phyloP scores from a whole-genome alignment of 2,888 invertebrate genomes.

The Dinocampus coccinellae region DNA sequence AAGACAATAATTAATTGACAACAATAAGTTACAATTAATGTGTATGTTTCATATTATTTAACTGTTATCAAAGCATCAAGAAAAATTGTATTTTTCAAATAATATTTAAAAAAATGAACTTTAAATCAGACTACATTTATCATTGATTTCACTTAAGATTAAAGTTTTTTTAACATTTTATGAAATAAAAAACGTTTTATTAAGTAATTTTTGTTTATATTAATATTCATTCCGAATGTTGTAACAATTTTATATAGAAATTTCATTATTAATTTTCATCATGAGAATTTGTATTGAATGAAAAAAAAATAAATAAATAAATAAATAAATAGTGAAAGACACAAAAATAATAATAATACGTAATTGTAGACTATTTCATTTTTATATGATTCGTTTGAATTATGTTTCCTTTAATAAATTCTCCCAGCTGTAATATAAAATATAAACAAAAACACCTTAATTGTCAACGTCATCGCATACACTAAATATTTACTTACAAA shows the following conservation, averaged over 20 bases:
- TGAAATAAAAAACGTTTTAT: background rate
- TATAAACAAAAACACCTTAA: background rate
- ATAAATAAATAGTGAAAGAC: background rate
- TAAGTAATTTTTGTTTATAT: background rate
- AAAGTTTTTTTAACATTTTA: background rate
- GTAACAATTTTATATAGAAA: background rate
- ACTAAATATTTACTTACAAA: too few relatives aligned
- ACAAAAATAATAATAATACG: background rate
- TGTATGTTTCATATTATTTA: background rate
- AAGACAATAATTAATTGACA: background rate
- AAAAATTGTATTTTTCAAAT: background rate
- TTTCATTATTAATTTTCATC: conserved; percentile 26
- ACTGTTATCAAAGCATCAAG: background rate
- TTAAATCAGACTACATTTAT: background rate
- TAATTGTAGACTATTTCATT: background rate
- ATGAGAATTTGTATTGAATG: background rate
- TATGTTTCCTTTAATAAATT: too few relatives aligned
- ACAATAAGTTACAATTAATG: conserved; percentile 12
- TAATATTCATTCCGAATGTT: background rate
- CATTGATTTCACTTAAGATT: background rate
- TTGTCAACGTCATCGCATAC: too few relatives aligned
- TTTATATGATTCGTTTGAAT: background rate
- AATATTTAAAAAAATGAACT: background rate
- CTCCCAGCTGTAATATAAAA: too few relatives aligned
- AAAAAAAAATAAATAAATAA: too few relatives aligned